These are phyloP conservation scores for Hesperophylax magnus DNA, from an alignment of 1,140 invertebrate genomes.

Conservation along the genomic window DNA sequence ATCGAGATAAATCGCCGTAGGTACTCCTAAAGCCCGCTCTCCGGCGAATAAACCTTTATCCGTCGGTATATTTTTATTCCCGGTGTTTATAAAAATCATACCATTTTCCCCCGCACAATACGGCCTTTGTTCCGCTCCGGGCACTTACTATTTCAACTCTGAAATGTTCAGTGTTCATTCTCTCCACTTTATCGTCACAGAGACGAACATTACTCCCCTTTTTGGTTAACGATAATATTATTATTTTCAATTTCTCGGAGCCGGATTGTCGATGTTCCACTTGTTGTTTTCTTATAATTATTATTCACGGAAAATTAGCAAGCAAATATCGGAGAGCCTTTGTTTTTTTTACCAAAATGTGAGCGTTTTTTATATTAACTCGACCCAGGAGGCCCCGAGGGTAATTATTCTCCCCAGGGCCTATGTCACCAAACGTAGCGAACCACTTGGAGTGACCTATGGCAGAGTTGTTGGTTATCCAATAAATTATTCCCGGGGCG, in stretches of 20 bases:
- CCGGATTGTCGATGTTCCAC: background rate
- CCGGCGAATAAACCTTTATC: slow-evolving; percentile 1
- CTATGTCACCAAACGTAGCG: no score
- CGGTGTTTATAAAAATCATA: slow-evolving; percentile 24
- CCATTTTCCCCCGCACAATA: background rate
- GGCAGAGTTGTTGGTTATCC: no score
- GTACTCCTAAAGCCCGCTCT: background rate
- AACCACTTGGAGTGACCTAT: no score
- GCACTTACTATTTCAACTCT: slow-evolving; percentile 31
- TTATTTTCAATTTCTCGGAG: slow-evolving; percentile 16
- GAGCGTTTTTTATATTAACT: no score
- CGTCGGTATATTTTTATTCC: background rate
- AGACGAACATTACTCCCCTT: slow-evolving; percentile 5
- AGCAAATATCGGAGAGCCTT: no score
- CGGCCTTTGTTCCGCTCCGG: slow-evolving; percentile 18
- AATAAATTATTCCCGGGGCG: no score
- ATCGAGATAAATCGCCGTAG: background rate
- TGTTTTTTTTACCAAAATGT: no score
- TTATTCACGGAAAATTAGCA: no score
- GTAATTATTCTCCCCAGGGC: no score
- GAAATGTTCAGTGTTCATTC: slow-evolving; percentile 7
- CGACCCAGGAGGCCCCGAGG: no score
- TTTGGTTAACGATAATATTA: background rate
- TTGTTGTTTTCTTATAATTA: no score
- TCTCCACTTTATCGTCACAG: slow-evolving; percentile 14